Evolutionary conservation across 1,140 invertebrate species (phyloP).

Genomic region (Nymphalis io): DNA sequence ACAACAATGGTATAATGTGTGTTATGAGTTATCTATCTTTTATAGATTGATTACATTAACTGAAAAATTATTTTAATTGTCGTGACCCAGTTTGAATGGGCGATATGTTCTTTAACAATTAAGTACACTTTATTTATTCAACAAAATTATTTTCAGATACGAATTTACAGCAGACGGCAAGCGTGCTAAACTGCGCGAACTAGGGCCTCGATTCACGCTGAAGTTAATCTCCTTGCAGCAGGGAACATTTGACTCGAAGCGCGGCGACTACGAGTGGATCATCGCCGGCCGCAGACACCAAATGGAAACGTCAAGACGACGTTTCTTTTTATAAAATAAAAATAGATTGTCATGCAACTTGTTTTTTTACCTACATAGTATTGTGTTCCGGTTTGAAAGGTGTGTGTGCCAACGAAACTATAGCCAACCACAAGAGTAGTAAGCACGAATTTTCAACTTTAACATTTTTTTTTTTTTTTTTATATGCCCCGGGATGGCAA

Average conservation of each 20-base stretch:
- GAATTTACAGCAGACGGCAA: conserved; percentile 93
- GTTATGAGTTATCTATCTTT: too few species aligned
- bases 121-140: neutral
- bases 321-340: conserved; percentile 87
- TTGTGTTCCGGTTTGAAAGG: neutral
- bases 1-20: too few species aligned
- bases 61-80: too few species aligned
- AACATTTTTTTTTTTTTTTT: too few species aligned
- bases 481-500: too few species aligned
- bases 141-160: conserved; percentile 84
- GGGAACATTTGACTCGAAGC: conserved; percentile 98
- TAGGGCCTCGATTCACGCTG: conserved; percentile 97
- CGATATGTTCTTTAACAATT: too few species aligned
- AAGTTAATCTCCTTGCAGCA: conserved; percentile 96
- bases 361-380: neutral
- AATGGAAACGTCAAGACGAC: conserved; percentile 93
- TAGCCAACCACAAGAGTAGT: too few species aligned
- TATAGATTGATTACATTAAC: too few species aligned
- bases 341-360: neutral
- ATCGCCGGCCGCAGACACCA: conserved; percentile 94
- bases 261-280: conserved; percentile 98
- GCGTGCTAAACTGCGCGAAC: conserved; percentile 92
- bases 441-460: too few species aligned
- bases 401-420: too few species aligned
- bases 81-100: too few species aligned